These are phyloP conservation scores for Phorcus lineatus DNA, from an alignment of 2,888 invertebrate genomes.

Conservation along the genomic window DNA sequence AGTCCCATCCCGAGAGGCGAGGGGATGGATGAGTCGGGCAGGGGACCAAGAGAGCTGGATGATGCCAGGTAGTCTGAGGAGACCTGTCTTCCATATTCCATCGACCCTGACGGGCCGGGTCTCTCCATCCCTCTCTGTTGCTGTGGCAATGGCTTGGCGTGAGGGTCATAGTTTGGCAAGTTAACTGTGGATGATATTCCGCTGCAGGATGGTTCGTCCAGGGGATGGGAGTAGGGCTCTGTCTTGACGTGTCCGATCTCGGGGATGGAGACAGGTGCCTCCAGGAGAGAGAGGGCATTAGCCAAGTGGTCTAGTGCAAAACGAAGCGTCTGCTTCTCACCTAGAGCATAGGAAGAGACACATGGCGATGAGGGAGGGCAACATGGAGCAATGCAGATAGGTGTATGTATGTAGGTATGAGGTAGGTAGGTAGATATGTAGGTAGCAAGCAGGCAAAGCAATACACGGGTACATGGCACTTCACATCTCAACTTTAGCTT, in stretches of 20 bases:
- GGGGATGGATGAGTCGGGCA: conserved; percentile 3
- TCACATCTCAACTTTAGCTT: no score
- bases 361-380: no score
- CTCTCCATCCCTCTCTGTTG: not conserved
- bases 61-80: not conserved
- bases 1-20: not conserved
- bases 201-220: conserved; percentile 5
- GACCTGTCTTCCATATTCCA: not conserved
- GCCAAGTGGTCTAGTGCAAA: conserved; percentile 33
- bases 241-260: not conserved
- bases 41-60: not conserved
- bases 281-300: conserved; percentile 27
- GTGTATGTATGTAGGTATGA: no score
- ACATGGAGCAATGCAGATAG: not conserved
- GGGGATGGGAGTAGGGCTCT: conserved; percentile 4
- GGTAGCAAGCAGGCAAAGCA: no score
- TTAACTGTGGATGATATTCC: not conserved
- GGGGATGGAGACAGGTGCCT: conserved; percentile 1
- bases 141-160: not conserved
- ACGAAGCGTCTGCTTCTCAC: conserved; percentile 33
- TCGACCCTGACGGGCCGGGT: not conserved
- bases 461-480: no score
- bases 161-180: not conserved
- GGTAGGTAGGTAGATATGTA: no score
- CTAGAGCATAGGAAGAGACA: conserved; percentile 22